Evolutionary conservation across 2,113 vertebrate genomes (phyloP).

Genomic region (Neolamprologus devosi): DNA sequence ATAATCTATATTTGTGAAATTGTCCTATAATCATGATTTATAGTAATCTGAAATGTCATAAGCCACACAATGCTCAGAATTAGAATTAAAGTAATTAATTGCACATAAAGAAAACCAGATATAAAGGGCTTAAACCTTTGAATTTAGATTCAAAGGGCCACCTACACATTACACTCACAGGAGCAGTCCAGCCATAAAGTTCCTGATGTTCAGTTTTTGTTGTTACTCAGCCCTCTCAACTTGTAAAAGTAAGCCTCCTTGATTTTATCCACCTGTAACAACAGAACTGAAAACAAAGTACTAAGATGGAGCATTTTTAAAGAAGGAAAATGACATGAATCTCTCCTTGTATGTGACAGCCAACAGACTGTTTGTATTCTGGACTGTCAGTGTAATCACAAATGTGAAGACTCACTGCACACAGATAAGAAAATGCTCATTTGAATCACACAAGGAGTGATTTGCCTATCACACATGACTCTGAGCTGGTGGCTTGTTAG

Average conservation of each 20-base stretch:
- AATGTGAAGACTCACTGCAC: background rate
- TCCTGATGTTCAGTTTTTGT: background rate
- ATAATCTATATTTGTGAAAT: background rate
- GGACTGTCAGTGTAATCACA: background rate
- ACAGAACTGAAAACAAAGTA: background rate
- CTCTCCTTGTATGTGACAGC: background rate
- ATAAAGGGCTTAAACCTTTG: background rate
- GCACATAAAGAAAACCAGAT: background rate
- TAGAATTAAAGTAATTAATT: background rate
- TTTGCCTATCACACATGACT: background rate
- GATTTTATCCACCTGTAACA: background rate
- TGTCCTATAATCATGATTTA: background rate
- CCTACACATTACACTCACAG: background rate
- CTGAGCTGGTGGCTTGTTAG: background rate
- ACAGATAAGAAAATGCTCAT: background rate
- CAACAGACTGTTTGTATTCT: background rate
- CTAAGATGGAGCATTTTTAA: background rate
- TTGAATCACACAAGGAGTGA: background rate
- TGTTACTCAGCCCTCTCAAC: background rate
- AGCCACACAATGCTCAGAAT: background rate
- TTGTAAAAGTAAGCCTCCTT: background rate
- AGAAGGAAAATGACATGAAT: background rate
- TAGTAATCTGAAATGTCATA: background rate
- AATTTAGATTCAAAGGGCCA: background rate
- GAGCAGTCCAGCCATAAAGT: background rate